Conservation (phyloP, 2,113 vertebrate genomes). For the Muntiacus muntjak region DNA sequence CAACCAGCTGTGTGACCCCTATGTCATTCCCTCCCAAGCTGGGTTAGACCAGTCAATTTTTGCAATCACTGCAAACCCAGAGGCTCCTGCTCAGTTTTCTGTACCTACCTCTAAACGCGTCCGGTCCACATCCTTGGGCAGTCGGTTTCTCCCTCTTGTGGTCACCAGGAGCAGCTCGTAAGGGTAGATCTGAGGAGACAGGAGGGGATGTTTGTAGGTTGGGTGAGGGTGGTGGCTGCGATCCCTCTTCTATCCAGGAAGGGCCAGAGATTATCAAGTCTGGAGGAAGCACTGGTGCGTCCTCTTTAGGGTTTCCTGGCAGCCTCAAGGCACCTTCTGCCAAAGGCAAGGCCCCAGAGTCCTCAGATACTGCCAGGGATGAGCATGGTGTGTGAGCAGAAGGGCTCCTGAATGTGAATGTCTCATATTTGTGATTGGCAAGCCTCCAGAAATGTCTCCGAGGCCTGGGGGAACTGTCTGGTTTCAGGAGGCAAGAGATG, state of each 20-base stretch:
- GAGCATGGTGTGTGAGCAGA: not conserved
- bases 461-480: not conserved
- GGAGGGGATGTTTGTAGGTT: not conserved
- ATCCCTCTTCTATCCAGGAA: not conserved
- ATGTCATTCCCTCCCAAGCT: too few relatives aligned
- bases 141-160: constrained; percentile 92
- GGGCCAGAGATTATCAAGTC: not conserved
- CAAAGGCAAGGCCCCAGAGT: not conserved
- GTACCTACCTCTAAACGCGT: constrained; percentile 92
- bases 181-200: constrained; percentile 88
- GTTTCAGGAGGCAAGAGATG: not conserved
- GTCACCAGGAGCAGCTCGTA: constrained; percentile 96
- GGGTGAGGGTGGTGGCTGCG: not conserved
- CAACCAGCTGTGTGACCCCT: not conserved
- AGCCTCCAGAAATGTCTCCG: not conserved
- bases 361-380: not conserved
- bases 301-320: not conserved
- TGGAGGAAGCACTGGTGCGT: not conserved
- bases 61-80: not conserved
- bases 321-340: not conserved
- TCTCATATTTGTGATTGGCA: not conserved
- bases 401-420: not conserved
- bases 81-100: not conserved
- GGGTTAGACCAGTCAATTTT: not conserved
- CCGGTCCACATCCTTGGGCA: constrained; percentile 96